Percentiles rank a stretch among this genome's conserved stretches.
Evolutionary conservation across 2,797 vertebrate species (phyloP).

Genomic region (Scyliorhinus canicula): DNA sequence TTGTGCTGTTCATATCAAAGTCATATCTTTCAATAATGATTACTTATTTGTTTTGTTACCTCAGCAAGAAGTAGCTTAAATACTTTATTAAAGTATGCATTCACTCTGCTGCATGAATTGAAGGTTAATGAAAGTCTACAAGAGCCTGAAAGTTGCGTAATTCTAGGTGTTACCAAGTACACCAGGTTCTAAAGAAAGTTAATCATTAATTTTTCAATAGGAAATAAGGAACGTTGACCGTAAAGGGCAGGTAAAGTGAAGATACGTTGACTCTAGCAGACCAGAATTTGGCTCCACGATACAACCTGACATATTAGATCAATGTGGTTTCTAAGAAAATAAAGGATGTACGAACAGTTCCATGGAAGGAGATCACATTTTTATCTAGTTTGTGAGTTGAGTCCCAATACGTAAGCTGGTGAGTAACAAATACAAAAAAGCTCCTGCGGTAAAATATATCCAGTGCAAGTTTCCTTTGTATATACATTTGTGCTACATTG

Average conservation of each 20-base stretch:
- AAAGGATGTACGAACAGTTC: neutral
- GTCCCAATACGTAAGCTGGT: neutral
- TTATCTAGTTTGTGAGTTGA: neutral
- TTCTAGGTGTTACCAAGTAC: neutral
- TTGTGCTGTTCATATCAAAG: neutral
- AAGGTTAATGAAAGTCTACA: neutral
- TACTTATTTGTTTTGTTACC: neutral
- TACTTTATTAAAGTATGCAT: neutral
- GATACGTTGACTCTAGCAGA: neutral
- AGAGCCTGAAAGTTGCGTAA: neutral
- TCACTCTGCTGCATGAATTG: neutral
- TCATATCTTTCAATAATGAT: conserved; percentile 2
- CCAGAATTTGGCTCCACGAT: no score
- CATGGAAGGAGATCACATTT: neutral
- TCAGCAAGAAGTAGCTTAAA: neutral
- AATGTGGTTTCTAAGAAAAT: no score
- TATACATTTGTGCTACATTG: neutral
- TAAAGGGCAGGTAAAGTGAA: neutral
- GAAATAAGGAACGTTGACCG: neutral
- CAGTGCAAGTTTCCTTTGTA: neutral
- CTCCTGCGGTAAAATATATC: neutral
- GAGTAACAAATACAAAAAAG: neutral
- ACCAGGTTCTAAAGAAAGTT: neutral
- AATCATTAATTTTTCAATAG: neutral
- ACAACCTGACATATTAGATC: neutral